Evolutionary conservation across 2,797 vertebrate genomes (phyloP).

Genomic region (Pseudochirops corinnae): DNA sequence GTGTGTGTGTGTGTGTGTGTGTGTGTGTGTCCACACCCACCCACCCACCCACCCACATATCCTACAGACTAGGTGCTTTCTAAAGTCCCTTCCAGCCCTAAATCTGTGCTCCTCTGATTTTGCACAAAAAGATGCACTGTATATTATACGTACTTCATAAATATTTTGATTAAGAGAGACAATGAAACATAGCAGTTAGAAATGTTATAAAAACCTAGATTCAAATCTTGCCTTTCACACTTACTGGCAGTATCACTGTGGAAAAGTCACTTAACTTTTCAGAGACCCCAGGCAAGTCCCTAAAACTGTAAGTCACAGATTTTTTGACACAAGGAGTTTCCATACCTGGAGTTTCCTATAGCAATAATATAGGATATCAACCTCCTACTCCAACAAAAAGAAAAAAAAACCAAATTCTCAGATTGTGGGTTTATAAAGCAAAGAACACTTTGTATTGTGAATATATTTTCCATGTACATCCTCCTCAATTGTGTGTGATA

Average conservation of each 20-base stretch:
- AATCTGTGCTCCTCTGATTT: background rate
- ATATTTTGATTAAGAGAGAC: background rate
- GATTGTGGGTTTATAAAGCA: conserved; percentile 52
- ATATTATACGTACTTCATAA: background rate
- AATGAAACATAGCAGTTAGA: background rate
- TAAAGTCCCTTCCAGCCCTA: background rate
- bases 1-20: too few relatives aligned
- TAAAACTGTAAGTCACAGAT: background rate
- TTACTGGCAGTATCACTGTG: background rate
- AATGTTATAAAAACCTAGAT: background rate
- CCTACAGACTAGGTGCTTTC: background rate
- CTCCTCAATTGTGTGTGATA: conserved; percentile 70
- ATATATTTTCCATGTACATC: conserved; percentile 67
- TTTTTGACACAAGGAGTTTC: background rate
- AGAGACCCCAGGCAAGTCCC: background rate
- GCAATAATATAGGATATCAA: background rate
- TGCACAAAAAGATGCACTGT: background rate
- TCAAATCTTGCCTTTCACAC: background rate
- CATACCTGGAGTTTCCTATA: background rate
- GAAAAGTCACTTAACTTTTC: background rate
- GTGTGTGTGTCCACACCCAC: too few relatives aligned
- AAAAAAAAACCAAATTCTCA: conserved; percentile 3
- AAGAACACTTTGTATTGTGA: conserved; percentile 55
- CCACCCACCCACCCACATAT: background rate
- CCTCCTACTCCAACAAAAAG: background rate